Evolutionary conservation across 2,888 invertebrate species (phyloP).

Genomic region (Ennomos quercinarius): DNA sequence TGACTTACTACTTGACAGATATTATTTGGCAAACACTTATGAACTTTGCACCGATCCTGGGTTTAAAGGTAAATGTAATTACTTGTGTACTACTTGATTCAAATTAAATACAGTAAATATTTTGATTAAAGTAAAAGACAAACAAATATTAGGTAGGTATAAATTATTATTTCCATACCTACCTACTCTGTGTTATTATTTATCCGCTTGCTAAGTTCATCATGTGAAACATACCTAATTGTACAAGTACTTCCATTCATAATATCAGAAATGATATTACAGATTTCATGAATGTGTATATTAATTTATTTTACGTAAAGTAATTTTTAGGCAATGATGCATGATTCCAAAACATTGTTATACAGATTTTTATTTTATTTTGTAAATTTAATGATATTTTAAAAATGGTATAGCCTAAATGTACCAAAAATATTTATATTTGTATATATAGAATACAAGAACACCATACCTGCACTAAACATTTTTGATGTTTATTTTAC

Average conservation of each 20-base stretch:
- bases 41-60: conserved; percentile 64
- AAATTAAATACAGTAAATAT: conserved; percentile 18
- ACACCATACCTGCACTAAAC: conserved; percentile 36
- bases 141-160: not conserved
- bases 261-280: conserved; percentile 28
- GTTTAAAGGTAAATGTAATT: conserved; percentile 46
- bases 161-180: conserved; percentile 1
- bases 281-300: conserved; percentile 24
- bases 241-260: conserved; percentile 32
- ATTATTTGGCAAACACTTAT: conserved; percentile 58
- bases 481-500: conserved; percentile 40
- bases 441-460: conserved; percentile 51
- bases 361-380: conserved; percentile 25
- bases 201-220: conserved; percentile 26
- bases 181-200: conserved; percentile 8
- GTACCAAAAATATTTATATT: conserved; percentile 53
- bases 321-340: conserved; percentile 24
- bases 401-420: conserved; percentile 37
- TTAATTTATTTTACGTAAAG: conserved; percentile 33
- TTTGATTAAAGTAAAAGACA: conserved; percentile 33
- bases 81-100: conserved; percentile 46
- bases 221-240: conserved; percentile 17
- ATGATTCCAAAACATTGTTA: conserved; percentile 25
- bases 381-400: conserved; percentile 27
- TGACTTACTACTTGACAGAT: conserved; percentile 41